phyloP scores from a whole-genome alignment of 2,113 vertebrate species.

The Hyla sarda region DNA sequence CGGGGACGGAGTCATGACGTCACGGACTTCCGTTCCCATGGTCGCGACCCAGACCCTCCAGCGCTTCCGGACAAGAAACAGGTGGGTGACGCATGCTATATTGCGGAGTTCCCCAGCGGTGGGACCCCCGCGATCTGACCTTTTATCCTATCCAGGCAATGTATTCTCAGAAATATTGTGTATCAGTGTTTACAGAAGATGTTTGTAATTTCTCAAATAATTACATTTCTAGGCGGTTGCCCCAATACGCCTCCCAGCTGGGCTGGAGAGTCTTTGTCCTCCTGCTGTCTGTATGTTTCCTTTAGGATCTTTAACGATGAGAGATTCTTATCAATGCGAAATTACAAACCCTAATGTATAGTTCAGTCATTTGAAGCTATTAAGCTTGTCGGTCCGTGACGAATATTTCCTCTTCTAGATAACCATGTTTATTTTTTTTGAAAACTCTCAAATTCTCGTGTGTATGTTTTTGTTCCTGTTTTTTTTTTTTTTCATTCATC shows the following conservation, averaged over 20 bases:
- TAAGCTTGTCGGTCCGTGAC: conserved; percentile 2
- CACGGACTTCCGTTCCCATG: no score
- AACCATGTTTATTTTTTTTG: background rate
- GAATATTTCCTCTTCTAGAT: conserved; percentile 29
- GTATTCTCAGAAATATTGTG: no score
- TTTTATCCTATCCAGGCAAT: no score
- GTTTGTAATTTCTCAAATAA: no score
- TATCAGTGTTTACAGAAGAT: no score
- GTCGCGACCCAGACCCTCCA: no score
- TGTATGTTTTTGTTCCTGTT: no score
- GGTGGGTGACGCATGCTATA: no score
- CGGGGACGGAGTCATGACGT: no score
- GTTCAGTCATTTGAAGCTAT: conserved; percentile 8
- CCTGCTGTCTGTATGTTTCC: background rate
- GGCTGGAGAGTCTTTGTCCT: background rate
- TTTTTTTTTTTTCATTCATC: conserved; percentile 2
- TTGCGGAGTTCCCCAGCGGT: no score
- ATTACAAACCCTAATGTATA: background rate
- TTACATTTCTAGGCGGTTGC: background rate
- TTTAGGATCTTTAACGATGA: background rate
- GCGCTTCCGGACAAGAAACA: no score
- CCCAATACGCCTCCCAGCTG: background rate
- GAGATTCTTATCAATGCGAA: background rate
- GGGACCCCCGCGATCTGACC: no score
- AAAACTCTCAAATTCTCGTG: background rate